phyloP scores from a whole-genome alignment of 2,888 invertebrate genomes.

The Polyommatus iphigenia region DNA sequence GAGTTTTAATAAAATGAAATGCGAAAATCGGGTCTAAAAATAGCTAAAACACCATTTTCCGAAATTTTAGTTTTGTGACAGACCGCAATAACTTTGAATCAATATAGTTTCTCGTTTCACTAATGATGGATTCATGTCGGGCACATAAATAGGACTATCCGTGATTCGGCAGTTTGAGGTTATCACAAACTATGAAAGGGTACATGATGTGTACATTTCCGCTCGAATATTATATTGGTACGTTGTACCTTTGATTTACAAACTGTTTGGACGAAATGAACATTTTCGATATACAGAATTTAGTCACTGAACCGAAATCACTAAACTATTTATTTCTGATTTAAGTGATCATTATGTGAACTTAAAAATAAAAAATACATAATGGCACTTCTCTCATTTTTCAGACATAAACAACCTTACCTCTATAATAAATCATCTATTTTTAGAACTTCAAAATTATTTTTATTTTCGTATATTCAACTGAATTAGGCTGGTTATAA shows the following conservation, averaged over 20 bases:
- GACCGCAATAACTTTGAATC: neutral
- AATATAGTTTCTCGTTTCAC: neutral
- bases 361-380: too few species aligned
- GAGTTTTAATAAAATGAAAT: neutral
- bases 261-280: neutral
- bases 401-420: neutral
- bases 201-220: neutral
- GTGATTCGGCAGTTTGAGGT: slow-evolving; percentile 4
- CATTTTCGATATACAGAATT: neutral
- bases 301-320: neutral
- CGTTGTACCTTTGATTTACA: neutral
- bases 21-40: neutral
- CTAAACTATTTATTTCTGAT: too few species aligned
- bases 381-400: neutral
- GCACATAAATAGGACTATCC: neutral
- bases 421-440: neutral
- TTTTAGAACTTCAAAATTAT: neutral
- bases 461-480: too few species aligned
- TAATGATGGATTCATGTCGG: slow-evolving; percentile 9
- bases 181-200: slow-evolving; percentile 10
- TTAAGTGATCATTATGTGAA: too few species aligned
- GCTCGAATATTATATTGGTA: neutral
- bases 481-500: too few species aligned
- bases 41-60: neutral
- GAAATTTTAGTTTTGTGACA: neutral